phyloP scores from a whole-genome alignment of 2,888 invertebrate genomes.

The Geotrupes spiniger region DNA sequence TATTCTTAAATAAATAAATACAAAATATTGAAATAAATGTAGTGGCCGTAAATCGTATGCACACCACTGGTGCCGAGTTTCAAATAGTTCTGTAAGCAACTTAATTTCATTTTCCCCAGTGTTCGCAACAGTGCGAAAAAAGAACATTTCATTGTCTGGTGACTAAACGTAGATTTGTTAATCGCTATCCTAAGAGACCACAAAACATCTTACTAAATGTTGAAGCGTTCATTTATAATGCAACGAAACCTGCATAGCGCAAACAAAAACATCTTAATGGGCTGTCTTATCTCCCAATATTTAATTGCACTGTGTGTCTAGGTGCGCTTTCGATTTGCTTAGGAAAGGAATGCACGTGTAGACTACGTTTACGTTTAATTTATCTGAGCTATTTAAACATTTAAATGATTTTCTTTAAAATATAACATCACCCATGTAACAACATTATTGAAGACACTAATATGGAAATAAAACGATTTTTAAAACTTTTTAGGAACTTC shows the following conservation, averaged over 20 bases:
- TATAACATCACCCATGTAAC: too few species aligned
- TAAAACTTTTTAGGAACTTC: too few species aligned
- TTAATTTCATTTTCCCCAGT: too few species aligned
- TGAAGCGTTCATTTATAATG: slow-evolving; percentile 35
- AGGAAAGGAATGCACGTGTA: not conserved
- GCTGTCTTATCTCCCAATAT: slow-evolving; percentile 34
- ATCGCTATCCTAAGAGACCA: slow-evolving; percentile 31
- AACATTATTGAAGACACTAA: too few species aligned
- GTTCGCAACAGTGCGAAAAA: not conserved
- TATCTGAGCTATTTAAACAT: too few species aligned
- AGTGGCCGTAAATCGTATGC: too few species aligned
- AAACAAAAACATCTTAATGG: slow-evolving; percentile 37
- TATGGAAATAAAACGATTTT: too few species aligned
- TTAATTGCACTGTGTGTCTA: slow-evolving; percentile 33
- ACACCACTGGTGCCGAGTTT: too few species aligned
- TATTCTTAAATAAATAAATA: too few species aligned
- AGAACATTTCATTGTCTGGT: slow-evolving; percentile 5
- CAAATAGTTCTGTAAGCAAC: too few species aligned
- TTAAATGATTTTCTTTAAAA: too few species aligned
- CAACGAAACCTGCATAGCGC: slow-evolving; percentile 25
- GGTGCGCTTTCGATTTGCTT: slow-evolving; percentile 1
- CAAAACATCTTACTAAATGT: slow-evolving; percentile 39
- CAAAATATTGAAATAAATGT: too few species aligned
- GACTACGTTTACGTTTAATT: not conserved
- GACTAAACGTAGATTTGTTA: slow-evolving; percentile 34